Percentiles rank a stretch among this genome's conserved stretches.
phyloP scores from a whole-genome alignment of 2,888 invertebrate genomes.

The Syrista parreyssii region DNA sequence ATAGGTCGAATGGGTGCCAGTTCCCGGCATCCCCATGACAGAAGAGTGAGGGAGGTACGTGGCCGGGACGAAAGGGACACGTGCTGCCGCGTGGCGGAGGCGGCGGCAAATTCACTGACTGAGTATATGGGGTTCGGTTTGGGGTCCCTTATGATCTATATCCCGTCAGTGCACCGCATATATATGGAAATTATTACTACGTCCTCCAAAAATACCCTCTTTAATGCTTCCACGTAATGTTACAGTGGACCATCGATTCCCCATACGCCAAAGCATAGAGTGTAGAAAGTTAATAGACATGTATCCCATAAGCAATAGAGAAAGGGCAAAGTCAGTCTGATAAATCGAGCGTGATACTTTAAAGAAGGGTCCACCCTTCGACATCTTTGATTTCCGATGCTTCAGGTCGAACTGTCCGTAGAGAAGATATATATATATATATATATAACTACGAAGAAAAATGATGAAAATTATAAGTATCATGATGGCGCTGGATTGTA shows the following conservation, averaged over 20 bases:
- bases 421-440: background rate
- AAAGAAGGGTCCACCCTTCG: background rate
- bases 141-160: slow-evolving; percentile 53
- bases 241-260: background rate
- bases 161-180: slow-evolving; percentile 39
- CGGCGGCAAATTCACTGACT: background rate
- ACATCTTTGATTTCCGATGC: background rate
- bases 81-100: slow-evolving; percentile 29
- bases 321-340: background rate
- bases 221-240: slow-evolving; percentile 36
- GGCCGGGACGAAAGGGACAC: slow-evolving; percentile 3
- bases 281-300: background rate
- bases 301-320: background rate
- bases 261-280: background rate
- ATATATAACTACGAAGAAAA: background rate
- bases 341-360: background rate
- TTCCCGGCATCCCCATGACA: background rate
- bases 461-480: background rate
- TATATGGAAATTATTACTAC: slow-evolving; percentile 49
- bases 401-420: background rate
- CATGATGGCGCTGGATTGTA: background rate
- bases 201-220: slow-evolving; percentile 43
- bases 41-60: background rate
- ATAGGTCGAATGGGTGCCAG: slow-evolving; percentile 27
- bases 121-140: background rate